These are phyloP conservation scores for Asbolus verrucosus DNA, from an alignment of 1,140 invertebrate species.

Conservation along the genomic window DNA sequence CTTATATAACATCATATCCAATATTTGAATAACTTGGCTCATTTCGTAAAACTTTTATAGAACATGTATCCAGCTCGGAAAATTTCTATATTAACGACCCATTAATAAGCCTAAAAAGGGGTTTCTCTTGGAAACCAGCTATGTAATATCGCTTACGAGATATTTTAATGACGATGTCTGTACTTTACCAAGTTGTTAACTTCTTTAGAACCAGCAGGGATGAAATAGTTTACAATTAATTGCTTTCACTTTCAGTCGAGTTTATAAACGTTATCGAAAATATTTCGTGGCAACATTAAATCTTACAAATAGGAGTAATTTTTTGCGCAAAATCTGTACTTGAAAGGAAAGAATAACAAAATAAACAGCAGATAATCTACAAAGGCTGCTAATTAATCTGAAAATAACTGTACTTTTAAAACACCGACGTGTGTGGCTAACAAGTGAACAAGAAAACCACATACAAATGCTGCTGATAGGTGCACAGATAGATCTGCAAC, in stretches of 20 bases:
- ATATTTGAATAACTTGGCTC: constrained; percentile 35
- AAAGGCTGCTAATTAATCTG: constrained; percentile 26
- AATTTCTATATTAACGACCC: constrained; percentile 36
- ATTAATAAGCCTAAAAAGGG: constrained; percentile 39
- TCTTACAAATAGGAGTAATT: neutral
- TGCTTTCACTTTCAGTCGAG: constrained; percentile 23
- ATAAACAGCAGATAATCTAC: constrained; percentile 15
- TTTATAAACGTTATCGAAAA: neutral
- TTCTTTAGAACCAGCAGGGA: constrained; percentile 28
- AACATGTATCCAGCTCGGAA: constrained; percentile 14
- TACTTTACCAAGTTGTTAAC: constrained; percentile 34
- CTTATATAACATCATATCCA: constrained; percentile 23
- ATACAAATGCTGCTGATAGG: neutral
- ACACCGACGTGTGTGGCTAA: constrained; percentile 20
- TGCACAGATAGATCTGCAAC: constrained; percentile 24
- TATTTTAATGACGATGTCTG: constrained; percentile 28
- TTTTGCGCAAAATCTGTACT: neutral
- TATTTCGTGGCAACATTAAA: constrained; percentile 14
- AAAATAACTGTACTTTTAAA: constrained; percentile 9
- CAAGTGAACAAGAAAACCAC: constrained; percentile 13
- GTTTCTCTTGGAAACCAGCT: constrained; percentile 27
- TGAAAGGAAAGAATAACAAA: neutral
- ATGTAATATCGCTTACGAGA: constrained; percentile 30
- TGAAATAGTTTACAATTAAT: constrained; percentile 37
- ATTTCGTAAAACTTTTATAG: constrained; percentile 41